phyloP scores from a whole-genome alignment of 2,888 invertebrate genomes.

The Lithophane leautieri region DNA sequence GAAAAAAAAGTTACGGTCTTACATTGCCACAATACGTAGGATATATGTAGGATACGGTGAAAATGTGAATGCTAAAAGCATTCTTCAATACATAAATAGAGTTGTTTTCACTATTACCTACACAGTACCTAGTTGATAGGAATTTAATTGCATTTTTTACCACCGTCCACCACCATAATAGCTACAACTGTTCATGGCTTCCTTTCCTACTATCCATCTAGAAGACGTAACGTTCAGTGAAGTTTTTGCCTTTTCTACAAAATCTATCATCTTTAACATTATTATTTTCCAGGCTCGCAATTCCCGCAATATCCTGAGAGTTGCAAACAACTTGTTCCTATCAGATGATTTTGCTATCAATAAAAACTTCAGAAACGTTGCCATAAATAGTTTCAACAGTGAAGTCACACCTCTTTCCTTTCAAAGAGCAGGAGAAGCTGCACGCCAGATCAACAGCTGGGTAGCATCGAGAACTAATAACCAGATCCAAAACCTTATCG shows the following conservation, averaged over 20 bases:
- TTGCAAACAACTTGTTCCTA: constrained; percentile 83
- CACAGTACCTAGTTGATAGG: background rate
- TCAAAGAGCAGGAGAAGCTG: constrained; percentile 82
- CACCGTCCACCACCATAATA: background rate
- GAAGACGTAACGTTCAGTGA: background rate
- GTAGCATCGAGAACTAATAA: constrained; percentile 92
- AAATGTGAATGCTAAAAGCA: background rate
- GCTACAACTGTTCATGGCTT: background rate
- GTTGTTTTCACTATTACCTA: background rate
- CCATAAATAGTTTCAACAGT: constrained; percentile 87
- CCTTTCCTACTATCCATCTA: background rate
- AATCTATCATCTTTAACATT: background rate
- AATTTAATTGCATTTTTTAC: background rate
- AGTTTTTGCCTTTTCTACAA: background rate
- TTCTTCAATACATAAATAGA: background rate
- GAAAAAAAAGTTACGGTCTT: background rate
- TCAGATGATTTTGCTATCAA: constrained; percentile 78
- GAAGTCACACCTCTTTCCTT: constrained; percentile 91
- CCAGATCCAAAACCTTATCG: constrained; percentile 91
- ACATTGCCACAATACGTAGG: background rate
- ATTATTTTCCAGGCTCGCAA: constrained; percentile 77
- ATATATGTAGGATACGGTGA: background rate
- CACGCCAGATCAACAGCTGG: constrained; percentile 93
- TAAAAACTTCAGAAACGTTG: constrained; percentile 76
- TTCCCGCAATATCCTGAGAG: constrained; percentile 79